Percentiles rank a stretch among this genome's conserved stretches.
Evolutionary conservation across 2,888 invertebrate species (phyloP).

Genomic region (Julus scanicus): DNA sequence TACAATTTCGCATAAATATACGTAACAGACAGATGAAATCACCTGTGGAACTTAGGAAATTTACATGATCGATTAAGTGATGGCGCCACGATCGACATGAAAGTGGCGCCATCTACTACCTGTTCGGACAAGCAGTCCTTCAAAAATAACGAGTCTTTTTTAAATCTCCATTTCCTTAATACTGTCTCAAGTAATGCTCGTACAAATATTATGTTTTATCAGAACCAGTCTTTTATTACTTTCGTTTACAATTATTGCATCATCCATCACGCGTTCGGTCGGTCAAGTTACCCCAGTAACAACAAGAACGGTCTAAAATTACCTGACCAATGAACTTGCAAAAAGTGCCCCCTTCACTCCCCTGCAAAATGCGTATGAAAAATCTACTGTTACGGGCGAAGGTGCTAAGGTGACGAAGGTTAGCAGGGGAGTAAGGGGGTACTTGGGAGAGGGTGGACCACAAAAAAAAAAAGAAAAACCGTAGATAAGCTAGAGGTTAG

Average conservation of each 20-base stretch:
- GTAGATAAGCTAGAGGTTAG: conserved; percentile 46
- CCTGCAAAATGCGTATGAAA: neutral
- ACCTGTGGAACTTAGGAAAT: no score
- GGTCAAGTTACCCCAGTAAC: conserved; percentile 20
- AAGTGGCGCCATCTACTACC: neutral
- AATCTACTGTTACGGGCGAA: conserved; percentile 37
- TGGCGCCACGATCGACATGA: neutral
- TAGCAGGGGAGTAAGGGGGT: conserved; percentile 49
- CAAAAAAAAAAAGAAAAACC: conserved; percentile 41
- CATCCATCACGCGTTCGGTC: neutral
- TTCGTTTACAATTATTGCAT: conserved; percentile 34
- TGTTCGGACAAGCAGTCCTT: neutral
- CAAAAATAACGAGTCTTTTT: neutral
- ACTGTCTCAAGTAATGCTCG: neutral
- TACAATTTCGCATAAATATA: no score
- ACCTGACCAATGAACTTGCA: conserved; percentile 35
- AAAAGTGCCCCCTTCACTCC: neutral
- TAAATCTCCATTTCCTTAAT: neutral
- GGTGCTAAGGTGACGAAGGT: conserved; percentile 49
- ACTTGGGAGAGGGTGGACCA: conserved; percentile 31
- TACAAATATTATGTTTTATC: neutral
- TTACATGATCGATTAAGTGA: no score
- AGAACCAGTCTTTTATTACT: conserved; percentile 28
- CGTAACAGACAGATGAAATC: no score
- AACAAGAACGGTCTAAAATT: conserved; percentile 10